phyloP scores from a whole-genome alignment of 2,888 invertebrate species.

The Odontothrips loti region DNA sequence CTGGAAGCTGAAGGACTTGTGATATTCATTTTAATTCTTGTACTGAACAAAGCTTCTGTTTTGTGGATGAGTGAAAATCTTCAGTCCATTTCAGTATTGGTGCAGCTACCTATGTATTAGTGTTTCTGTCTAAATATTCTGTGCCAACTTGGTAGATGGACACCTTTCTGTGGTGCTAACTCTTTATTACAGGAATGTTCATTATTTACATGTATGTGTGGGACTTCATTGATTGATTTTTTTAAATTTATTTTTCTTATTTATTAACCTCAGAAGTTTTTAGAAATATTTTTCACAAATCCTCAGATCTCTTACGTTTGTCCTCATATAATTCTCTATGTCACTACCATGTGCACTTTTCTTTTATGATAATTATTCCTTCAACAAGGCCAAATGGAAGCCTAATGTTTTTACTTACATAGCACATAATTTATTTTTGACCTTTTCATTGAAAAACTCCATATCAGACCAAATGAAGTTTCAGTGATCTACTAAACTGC shows the following conservation, averaged over 20 bases:
- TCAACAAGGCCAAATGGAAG: too few species aligned
- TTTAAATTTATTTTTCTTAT: too few species aligned
- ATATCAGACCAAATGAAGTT: slow-evolving; percentile 13
- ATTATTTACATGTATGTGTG: background rate
- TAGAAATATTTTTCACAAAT: too few species aligned
- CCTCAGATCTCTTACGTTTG: too few species aligned
- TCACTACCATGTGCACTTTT: too few species aligned
- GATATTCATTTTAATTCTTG: background rate
- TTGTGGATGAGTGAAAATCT: background rate
- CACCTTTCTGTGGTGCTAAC: background rate
- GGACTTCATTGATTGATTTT: too few species aligned
- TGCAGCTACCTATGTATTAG: background rate
- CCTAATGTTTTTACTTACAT: too few species aligned
- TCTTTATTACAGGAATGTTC: background rate
- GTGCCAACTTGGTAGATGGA: background rate
- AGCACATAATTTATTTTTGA: too few species aligned
- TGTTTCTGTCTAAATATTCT: background rate
- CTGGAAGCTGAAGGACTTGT: background rate
- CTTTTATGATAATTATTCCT: too few species aligned
- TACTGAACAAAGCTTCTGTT: background rate
- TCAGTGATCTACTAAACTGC: background rate
- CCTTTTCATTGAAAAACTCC: background rate
- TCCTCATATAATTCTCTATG: too few species aligned
- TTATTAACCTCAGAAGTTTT: too few species aligned
- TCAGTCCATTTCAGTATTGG: background rate